Percentiles rank a stretch among this genome's conserved stretches.
phyloP scores from a whole-genome alignment of 1,140 invertebrate genomes.

The Trachymyrmex cornetzi region DNA sequence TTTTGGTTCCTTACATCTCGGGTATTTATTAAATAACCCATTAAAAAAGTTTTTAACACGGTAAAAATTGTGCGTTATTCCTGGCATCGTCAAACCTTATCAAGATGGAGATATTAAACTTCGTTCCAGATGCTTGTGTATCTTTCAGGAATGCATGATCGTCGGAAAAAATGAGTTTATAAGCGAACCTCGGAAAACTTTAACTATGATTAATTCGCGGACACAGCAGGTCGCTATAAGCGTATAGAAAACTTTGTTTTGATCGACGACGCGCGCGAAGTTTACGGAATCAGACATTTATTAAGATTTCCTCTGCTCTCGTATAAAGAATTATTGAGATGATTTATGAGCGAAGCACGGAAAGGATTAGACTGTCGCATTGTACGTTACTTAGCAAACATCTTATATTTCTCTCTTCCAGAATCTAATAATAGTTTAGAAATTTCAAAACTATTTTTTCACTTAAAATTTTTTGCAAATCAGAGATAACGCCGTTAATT shows the following conservation, averaged over 20 bases:
- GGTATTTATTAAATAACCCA: neutral
- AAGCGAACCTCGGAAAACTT: conserved; percentile 55
- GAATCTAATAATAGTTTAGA: conserved; percentile 37
- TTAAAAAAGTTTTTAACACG: conserved; percentile 10
- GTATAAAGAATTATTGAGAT: conserved; percentile 52
- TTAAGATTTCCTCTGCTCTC: conserved; percentile 40
- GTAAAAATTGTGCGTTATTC: conserved; percentile 47
- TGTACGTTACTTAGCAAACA: conserved; percentile 36
- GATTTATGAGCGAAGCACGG: conserved; percentile 36
- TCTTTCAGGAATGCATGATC: conserved; percentile 30
- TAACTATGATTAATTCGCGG: conserved; percentile 59
- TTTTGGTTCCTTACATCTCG: neutral
- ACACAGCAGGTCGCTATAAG: conserved; percentile 45
- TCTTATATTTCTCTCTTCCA: conserved; percentile 1
- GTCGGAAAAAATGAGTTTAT: conserved; percentile 56
- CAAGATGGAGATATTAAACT: conserved; percentile 48
- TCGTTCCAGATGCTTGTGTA: conserved; percentile 30
- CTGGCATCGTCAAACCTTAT: neutral
- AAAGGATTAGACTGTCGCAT: conserved; percentile 39
- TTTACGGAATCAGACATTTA: conserved; percentile 58
- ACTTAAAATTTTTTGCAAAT: conserved; percentile 23
- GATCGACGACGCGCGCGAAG: conserved; percentile 59
- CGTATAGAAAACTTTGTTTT: conserved; percentile 56
- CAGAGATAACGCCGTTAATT: neutral
- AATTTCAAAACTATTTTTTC: conserved; percentile 34